phyloP scores from a whole-genome alignment of 2,113 vertebrate species.

The Limnothrissa miodon region DNA sequence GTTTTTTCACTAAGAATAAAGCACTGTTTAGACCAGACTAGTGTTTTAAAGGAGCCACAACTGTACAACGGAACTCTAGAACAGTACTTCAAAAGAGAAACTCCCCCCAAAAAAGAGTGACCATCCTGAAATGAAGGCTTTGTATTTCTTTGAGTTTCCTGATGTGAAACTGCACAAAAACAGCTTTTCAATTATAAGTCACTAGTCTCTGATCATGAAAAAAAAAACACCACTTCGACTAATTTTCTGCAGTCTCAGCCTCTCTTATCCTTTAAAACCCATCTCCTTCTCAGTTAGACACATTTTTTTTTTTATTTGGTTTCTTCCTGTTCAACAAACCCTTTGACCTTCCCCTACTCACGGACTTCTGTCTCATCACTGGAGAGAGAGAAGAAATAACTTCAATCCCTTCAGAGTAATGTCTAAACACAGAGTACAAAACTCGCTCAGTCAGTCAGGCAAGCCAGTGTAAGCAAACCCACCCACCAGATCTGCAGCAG shows the following conservation, averaged over 20 bases:
- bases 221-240: not conserved
- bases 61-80: no score
- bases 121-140: no score
- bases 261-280: no score
- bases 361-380: not conserved
- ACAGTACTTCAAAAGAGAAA: no score
- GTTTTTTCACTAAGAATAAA: no score
- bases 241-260: not conserved
- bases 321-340: not conserved
- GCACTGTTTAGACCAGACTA: no score
- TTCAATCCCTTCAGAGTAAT: conserved; percentile 3
- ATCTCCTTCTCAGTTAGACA: not conserved
- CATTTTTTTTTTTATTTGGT: not conserved
- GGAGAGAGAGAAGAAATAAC: not conserved
- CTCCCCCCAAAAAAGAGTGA: no score
- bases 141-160: no score
- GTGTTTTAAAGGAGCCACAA: no score
- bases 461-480: not conserved
- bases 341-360: not conserved
- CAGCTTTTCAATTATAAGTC: no score
- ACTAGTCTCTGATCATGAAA: no score
- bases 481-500: not conserved
- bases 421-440: not conserved
- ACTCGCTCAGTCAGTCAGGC: not conserved
- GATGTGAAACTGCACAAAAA: no score